A percentile compares a stretch with the other conserved stretches of the same genome.
Conservation (phyloP, 2,113 vertebrate species). For the Salminus brasiliensis region DNA sequence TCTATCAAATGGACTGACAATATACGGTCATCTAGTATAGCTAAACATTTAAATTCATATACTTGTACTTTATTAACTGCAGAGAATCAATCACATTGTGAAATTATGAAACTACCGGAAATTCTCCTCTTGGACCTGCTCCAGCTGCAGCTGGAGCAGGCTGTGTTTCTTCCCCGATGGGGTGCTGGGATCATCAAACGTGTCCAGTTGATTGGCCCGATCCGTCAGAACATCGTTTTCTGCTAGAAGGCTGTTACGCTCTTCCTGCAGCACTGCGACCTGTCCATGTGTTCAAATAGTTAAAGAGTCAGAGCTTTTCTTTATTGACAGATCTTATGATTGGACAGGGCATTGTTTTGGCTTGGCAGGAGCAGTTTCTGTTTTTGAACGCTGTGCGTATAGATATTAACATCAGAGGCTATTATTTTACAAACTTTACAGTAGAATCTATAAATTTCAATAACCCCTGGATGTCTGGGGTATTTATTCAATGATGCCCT, state of each 20-base stretch:
- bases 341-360: background rate
- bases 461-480: background rate
- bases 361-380: background rate
- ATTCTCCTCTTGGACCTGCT: constrained; percentile 93
- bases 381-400: background rate
- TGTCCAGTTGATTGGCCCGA: constrained; percentile 89
- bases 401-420: background rate
- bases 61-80: background rate
- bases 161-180: constrained; percentile 89
- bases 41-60: background rate
- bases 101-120: constrained; percentile 81
- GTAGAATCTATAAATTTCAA: background rate
- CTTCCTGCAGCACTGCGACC: constrained; percentile 94
- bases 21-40: background rate
- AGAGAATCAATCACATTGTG: background rate
- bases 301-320: background rate
- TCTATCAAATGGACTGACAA: background rate
- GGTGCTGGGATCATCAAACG: constrained; percentile 89
- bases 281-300: constrained; percentile 59
- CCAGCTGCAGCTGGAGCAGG: constrained; percentile 88
- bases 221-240: constrained; percentile 95
- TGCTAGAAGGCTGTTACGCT: constrained; percentile 89
- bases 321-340: background rate
- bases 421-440: background rate
- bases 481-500: background rate